Conservation (phyloP, 2,888 invertebrate species). For the Cryptocephalus primarius region DNA sequence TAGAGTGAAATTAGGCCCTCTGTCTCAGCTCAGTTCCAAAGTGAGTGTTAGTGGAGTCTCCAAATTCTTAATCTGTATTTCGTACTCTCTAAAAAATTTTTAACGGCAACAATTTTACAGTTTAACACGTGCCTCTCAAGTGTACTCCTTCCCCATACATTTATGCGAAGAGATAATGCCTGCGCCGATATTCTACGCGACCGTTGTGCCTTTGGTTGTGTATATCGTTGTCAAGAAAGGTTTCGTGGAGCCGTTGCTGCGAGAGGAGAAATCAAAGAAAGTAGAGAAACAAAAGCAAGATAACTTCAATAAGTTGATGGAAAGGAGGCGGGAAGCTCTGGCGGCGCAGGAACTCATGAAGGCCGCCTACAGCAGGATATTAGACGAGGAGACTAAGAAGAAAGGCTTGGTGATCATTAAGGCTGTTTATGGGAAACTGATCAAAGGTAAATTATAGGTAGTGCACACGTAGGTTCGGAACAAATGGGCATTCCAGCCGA, state of each 20-base stretch:
- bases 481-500: too few relatives aligned
- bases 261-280: constrained; percentile 66
- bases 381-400: constrained; percentile 68
- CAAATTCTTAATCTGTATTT: too few relatives aligned
- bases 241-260: constrained; percentile 73
- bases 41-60: too few relatives aligned
- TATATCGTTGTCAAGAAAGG: constrained; percentile 76
- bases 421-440: constrained; percentile 69
- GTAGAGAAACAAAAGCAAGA: constrained; percentile 73
- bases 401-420: constrained; percentile 76
- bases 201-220: constrained; percentile 71
- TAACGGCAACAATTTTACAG: constrained; percentile 46
- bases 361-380: constrained; percentile 76
- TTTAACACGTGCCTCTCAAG: constrained; percentile 76
- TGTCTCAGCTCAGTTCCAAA: too few relatives aligned
- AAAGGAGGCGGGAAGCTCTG: constrained; percentile 74
- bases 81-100: too few relatives aligned
- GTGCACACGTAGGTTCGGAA: neutral
- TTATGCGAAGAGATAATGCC: constrained; percentile 84
- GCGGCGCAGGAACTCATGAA: constrained; percentile 85
- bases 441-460: constrained; percentile 22
- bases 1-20: too few relatives aligned
- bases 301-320: constrained; percentile 64
- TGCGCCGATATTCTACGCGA: constrained; percentile 87
- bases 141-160: constrained; percentile 80